Evolutionary conservation across 2,113 vertebrate genomes (phyloP).

Genomic region (Chlamydotis undulata): DNA sequence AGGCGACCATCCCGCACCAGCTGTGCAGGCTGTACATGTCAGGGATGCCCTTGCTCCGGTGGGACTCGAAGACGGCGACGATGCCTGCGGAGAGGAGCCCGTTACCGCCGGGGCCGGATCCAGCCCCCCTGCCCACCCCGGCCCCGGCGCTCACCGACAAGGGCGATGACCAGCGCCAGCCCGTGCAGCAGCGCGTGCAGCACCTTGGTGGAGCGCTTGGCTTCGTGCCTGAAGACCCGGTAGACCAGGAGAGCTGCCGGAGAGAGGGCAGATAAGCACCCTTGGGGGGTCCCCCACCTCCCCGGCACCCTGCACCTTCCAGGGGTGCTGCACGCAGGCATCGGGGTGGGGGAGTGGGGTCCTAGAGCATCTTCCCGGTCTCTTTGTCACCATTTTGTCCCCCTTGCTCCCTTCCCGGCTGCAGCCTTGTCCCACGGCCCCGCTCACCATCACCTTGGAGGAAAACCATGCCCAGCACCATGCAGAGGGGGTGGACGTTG

Average conservation of each 20-base stretch:
- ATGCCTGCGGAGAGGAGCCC: constrained; percentile 57
- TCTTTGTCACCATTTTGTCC: background rate
- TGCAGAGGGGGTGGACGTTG: constrained; percentile 92
- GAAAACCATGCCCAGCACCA: constrained; percentile 92
- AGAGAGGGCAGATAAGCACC: background rate
- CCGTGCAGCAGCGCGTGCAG: constrained; percentile 87
- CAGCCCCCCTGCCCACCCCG: rapidly evolving
- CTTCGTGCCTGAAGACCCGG: constrained; percentile 87
- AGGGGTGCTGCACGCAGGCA: background rate
- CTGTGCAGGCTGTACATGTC: constrained; percentile 93
- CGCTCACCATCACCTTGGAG: constrained; percentile 92
- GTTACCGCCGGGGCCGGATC: rapidly evolving
- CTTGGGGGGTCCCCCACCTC: background rate
- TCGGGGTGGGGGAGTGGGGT: background rate
- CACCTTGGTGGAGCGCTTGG: constrained; percentile 82
- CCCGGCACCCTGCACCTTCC: background rate
- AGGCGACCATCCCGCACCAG: constrained; percentile 87
- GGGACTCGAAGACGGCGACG: constrained; percentile 87
- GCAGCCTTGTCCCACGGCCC: rapidly evolving
- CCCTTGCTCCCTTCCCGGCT: background rate
- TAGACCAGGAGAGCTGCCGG: constrained; percentile 88
- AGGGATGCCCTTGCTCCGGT: constrained; percentile 72
- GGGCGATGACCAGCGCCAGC: constrained; percentile 81
- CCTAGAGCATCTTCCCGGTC: background rate
- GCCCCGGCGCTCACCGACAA: constrained; percentile 66